Conservation (phyloP, 2,797 vertebrate species). For the Microctenopoma steveboyesi region DNA sequence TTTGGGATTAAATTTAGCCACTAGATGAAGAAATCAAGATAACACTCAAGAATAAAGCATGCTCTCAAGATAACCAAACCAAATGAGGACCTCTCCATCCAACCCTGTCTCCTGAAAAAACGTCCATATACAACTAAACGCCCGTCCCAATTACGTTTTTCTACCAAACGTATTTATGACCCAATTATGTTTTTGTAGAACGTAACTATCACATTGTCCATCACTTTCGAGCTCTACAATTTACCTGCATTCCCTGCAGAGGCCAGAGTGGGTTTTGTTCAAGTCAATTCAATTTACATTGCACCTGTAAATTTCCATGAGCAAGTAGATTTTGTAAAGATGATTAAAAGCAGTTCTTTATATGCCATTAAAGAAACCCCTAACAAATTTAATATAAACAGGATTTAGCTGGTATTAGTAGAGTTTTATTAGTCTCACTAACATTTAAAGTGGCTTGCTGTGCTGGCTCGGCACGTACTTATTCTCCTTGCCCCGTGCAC, state of each 20-base stretch:
- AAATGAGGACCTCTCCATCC: constrained; percentile 4
- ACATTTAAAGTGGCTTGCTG: constrained; percentile 52
- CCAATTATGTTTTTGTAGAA: too few relatives aligned
- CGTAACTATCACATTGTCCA: not conserved
- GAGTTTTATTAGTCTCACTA: constrained; percentile 55
- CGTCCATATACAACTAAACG: too few relatives aligned
- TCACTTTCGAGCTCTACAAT: constrained; percentile 2
- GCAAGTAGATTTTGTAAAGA: constrained; percentile 18
- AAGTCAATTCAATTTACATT: constrained; percentile 59
- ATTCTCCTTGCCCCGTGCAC: constrained; percentile 30
- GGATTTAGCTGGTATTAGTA: constrained; percentile 63
- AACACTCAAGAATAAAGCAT: constrained; percentile 17
- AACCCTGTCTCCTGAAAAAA: too few relatives aligned
- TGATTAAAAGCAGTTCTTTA: constrained; percentile 61
- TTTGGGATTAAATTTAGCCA: constrained; percentile 20
- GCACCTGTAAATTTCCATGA: constrained; percentile 37
- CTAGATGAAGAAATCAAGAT: constrained; percentile 29
- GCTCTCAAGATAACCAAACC: constrained; percentile 18
- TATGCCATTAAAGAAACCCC: constrained; percentile 62
- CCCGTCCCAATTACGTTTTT: too few relatives aligned
- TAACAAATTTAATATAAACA: constrained; percentile 66
- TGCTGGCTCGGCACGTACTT: constrained; percentile 34
- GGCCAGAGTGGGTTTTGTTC: constrained; percentile 27
- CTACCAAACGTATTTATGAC: too few relatives aligned
- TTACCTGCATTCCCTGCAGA: constrained; percentile 31